Evolutionary conservation across 2,888 invertebrate species (phyloP).

Genomic region (Stramonita haemastoma): DNA sequence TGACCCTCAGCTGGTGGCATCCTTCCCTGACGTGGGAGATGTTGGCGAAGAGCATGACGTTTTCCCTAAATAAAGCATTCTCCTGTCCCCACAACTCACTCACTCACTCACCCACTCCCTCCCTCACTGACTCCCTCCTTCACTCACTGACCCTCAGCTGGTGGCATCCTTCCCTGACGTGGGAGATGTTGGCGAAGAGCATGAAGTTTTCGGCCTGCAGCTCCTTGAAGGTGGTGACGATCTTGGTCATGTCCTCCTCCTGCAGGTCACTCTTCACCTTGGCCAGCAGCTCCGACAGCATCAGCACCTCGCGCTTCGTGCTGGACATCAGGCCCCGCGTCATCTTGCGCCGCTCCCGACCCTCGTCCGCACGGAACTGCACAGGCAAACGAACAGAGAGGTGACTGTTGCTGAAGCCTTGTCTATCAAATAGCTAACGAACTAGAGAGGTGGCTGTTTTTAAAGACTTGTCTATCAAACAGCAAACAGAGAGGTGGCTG

Average conservation of each 20-base stretch:
- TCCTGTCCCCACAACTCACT: background rate
- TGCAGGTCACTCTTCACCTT: background rate
- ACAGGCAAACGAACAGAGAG: too few species aligned
- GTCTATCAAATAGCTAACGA: too few species aligned
- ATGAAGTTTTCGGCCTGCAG: conserved; percentile 11
- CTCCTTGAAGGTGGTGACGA: background rate
- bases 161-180: background rate
- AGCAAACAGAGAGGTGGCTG: too few species aligned
- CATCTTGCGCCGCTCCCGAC: background rate
- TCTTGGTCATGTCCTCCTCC: background rate
- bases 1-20: background rate
- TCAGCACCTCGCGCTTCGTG: background rate
- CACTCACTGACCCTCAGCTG: background rate
- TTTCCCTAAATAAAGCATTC: background rate
- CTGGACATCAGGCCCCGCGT: background rate
- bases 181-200: conserved; percentile 27
- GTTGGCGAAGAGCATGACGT: conserved; percentile 35
- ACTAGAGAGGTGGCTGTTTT: too few species aligned
- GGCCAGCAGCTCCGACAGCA: background rate
- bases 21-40: conserved; percentile 5
- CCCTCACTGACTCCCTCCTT: background rate
- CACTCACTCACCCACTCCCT: background rate
- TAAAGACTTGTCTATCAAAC: too few species aligned
- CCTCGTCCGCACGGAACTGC: background rate
- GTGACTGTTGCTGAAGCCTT: too few species aligned